These are phyloP conservation scores for Athalia rosae DNA, from an alignment of 2,888 invertebrate genomes.

Conservation along the genomic window DNA sequence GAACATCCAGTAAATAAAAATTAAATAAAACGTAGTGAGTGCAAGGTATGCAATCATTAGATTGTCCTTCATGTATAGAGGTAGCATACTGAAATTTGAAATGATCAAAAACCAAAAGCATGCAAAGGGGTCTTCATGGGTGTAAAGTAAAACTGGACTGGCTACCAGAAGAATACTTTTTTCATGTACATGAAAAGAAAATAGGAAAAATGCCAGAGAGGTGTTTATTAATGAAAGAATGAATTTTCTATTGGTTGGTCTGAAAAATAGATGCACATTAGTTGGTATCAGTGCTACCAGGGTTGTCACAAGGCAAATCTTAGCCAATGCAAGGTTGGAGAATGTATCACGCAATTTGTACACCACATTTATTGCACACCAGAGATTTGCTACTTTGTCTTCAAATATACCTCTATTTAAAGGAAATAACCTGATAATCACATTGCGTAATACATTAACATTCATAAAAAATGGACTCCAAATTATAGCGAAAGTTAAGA, in stretches of 20 bases:
- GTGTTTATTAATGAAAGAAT: conserved; percentile 86
- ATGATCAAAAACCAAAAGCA: conserved; percentile 88
- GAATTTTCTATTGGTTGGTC: conserved; percentile 82
- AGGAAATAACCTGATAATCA: conserved; percentile 91
- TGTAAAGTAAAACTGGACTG: conserved; percentile 84
- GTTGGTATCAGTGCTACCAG: conserved; percentile 80
- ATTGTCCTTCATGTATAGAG: conserved; percentile 88
- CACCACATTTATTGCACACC: conserved; percentile 93
- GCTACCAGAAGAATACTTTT: conserved; percentile 93
- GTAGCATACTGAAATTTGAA: conserved; percentile 91
- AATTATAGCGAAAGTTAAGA: conserved; percentile 81
- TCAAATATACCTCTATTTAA: conserved; percentile 95
- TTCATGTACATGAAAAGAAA: conserved; percentile 99
- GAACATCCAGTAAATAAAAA: conserved; percentile 61
- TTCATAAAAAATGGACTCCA: conserved; percentile 88
- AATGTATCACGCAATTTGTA: conserved; percentile 87
- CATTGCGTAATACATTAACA: conserved; percentile 76
- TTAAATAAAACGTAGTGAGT: conserved; percentile 77
- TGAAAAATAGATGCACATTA: conserved; percentile 81
- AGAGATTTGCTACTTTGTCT: conserved; percentile 98
- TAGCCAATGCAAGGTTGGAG: conserved; percentile 81
- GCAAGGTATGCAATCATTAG: conserved; percentile 81
- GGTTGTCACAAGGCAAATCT: conserved; percentile 81
- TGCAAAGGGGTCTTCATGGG: conserved; percentile 83
- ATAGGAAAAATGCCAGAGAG: conserved; percentile 93